Base-by-base conservation (phyloP, 2,888 invertebrate species). In the Drosophila basisetae region DNA sequence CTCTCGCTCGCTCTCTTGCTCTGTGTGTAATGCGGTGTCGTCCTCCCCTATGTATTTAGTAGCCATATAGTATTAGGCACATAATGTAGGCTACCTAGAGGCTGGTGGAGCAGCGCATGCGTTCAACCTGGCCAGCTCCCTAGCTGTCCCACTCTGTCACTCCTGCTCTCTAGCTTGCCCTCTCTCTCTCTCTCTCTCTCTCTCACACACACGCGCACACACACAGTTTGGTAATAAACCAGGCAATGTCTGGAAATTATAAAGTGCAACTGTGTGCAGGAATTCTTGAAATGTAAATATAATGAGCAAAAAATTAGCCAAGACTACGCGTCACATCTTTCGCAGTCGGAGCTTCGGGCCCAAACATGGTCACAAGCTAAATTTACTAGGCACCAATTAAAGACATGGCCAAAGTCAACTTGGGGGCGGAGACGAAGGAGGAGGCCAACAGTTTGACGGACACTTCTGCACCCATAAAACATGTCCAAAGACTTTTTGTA, bases 231-330 rank as follows among this genome's bases (percentile, higher is more conserved):
- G 75, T 88, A 87, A 87, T 86, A 89, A 88, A 88, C 84, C 84
- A 82, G 72, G 66, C 73, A 63, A 68, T 80, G 73, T 68, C 75
- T 84, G 80, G 55, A 83, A 87, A 89, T 88, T 88, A 88, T 89
- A 87, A 88, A 84, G 84, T 88, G 85, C 71, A 70, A 63, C 62
- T 74, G 67, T 69, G 78, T 73, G 78, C 70, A 78, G 81, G 89
- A 87, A 87, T 87, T 78, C 84, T 83, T 80, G 80, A 84, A 88
- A 88, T 89, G 85, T 88, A 88, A 88, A 83, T 89, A 88, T 89
- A 89, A 89, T 88, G 88, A 89, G 88, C 88, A 89, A 89, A 89
- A 89, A 89, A 87, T 88, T 83, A 83, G 88, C 78, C 68, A 76
- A 85, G 83, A 73, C 71, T 66, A 68, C 68, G 73, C 69, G 41